Evolutionary conservation across 2,113 vertebrate species (phyloP), one percentile per base, ranked within the genome.

Genomic region (Abramis brama): DNA sequence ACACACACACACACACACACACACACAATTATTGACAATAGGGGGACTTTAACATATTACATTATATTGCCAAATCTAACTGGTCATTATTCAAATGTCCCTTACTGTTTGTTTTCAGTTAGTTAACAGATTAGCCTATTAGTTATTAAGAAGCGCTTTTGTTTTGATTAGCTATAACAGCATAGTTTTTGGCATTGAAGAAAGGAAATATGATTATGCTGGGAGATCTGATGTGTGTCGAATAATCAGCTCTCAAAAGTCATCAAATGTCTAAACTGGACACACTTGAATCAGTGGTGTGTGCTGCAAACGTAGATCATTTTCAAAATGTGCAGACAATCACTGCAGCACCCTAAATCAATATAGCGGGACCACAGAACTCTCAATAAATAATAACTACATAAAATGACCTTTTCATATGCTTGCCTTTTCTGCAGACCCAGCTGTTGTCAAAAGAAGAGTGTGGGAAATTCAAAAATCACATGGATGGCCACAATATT

Each of bases 361-460:
- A 82, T 52, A 55, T 9, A 70, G 80, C 27, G 1, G 9, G 27
- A 55, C 17, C 25, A 15, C 21, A 21, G n/a, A n/a, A 66, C 59
- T 64, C 59, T 64, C 39, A 19, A 52, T 55, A 55, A 70, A 82
- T 68, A 52, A 68, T 82, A n/a, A n/a, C n/a, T 7, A 52, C 45
- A 70, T 70, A 30, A 82, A 52, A 70, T 55, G 2, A 55, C 79
- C n/a, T 82, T 70, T 82, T 82, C 21, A 55, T 50, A 70, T 33
- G 25, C 59, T 27, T 19, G 79, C 39, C 39, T 80, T 47, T 47
- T 60, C 33, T 47, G 50, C 5, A 23, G 25, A 70, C 43, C 27
- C 21, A 30, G 45, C 6, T 82, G 47, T 62, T 70, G 19, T 66
- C 39, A 64, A 80, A 62, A 25, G 12, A 3, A 15, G 10, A 79